A percentile compares a stretch with the other conserved stretches of the same genome.
These are phyloP conservation scores for Rana temporaria DNA, from an alignment of 2,113 vertebrate species.

Conservation along the genomic window DNA sequence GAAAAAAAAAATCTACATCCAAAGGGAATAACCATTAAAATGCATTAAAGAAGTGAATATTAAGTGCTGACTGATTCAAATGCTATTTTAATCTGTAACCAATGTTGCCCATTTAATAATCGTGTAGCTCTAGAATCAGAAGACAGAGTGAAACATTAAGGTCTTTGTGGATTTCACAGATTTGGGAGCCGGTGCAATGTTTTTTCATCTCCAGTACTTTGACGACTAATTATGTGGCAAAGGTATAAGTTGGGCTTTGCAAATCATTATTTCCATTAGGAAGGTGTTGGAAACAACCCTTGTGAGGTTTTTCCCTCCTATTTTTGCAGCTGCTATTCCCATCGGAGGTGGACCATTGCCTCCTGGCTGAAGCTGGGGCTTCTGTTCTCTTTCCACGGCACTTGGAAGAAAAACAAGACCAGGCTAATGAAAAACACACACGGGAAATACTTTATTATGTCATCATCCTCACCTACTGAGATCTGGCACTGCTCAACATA, in stretches of 20 bases:
- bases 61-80: constrained; percentile 82
- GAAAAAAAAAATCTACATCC: constrained; percentile 17
- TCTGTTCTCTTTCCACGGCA: constrained; percentile 95
- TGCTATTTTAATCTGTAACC: constrained; percentile 61
- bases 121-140: constrained; percentile 72
- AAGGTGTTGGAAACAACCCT: constrained; percentile 87
- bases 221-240: constrained; percentile 77
- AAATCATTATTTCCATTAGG: constrained; percentile 94
- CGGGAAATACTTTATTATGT: constrained; percentile 99
- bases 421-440: constrained; percentile 99
- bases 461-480: constrained; percentile 98
- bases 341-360: constrained; percentile 82
- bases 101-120: constrained; percentile 65
- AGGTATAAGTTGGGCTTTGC: constrained; percentile 80
- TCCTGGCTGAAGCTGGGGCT: constrained; percentile 84
- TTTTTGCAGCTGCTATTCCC: constrained; percentile 88
- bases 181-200: constrained; percentile 71
- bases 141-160: constrained; percentile 74
- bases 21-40: constrained; percentile 77
- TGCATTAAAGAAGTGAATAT: constrained; percentile 80
- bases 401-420: constrained; percentile 97
- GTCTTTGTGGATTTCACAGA: constrained; percentile 79
- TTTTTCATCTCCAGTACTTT: constrained; percentile 78
- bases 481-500: constrained; percentile 85
- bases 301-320: constrained; percentile 73